phyloP scores from a whole-genome alignment of 2,888 invertebrate genomes.

The Agrilus biguttatus region DNA sequence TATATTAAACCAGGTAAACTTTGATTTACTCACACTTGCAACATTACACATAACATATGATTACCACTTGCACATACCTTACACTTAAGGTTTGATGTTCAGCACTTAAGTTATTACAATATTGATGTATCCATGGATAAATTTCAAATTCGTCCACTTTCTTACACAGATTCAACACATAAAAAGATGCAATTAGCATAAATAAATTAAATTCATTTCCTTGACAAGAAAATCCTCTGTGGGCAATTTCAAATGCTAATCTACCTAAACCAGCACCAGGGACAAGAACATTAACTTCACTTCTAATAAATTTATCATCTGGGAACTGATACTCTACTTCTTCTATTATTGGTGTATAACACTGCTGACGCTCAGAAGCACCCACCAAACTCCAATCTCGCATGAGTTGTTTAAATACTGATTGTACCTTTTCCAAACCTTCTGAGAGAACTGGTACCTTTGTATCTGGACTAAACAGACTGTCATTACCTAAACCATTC shows the following conservation, averaged over 20 bases:
- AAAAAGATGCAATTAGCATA: constrained; percentile 94
- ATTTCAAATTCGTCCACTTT: constrained; percentile 63
- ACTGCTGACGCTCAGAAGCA: constrained; percentile 64
- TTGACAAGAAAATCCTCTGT: constrained; percentile 79
- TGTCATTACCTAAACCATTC: constrained; percentile 40
- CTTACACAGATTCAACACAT: constrained; percentile 75
- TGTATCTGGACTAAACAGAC: constrained; percentile 20
- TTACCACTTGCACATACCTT: constrained; percentile 16
- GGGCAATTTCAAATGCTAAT: constrained; percentile 86
- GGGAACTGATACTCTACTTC: constrained; percentile 66
- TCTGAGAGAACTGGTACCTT: constrained; percentile 25
- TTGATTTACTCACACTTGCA: no score
- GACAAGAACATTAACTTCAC: constrained; percentile 62
- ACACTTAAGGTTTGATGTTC: constrained; percentile 68
- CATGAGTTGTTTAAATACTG: constrained; percentile 89
- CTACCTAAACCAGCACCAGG: constrained; percentile 96
- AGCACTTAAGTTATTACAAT: constrained; percentile 72
- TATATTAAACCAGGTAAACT: no score
- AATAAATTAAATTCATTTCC: constrained; percentile 97
- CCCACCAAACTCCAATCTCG: constrained; percentile 91
- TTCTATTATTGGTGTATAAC: constrained; percentile 80
- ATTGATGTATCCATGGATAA: constrained; percentile 93
- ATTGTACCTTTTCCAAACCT: constrained; percentile 73
- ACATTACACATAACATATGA: background rate
- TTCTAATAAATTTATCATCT: constrained; percentile 38